Evolutionary conservation across 2,888 invertebrate genomes (phyloP).

Genomic region (Ochropleura leucogaster): DNA sequence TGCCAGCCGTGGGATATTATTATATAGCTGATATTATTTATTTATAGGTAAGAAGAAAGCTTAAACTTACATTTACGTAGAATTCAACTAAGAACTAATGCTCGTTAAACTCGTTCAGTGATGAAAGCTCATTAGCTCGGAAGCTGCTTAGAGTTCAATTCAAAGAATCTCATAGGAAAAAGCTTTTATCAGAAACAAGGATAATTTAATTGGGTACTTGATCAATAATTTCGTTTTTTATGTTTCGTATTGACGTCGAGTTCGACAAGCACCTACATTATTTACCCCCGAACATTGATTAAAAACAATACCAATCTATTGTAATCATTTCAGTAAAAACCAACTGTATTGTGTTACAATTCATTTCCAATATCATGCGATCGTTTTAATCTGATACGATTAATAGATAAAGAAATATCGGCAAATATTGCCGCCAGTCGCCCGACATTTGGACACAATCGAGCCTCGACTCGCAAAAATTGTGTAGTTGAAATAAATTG

Average conservation of each 20-base stretch:
- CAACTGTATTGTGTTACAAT: constrained; percentile 45
- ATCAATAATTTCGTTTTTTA: not conserved
- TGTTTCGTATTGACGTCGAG: not conserved
- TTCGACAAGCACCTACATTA: constrained; percentile 9
- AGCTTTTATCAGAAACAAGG: not conserved
- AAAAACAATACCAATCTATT: constrained; percentile 37
- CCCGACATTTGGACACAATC: constrained; percentile 54
- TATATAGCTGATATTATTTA: too few relatives aligned
- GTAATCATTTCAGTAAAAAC: constrained; percentile 31
- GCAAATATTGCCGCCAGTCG: constrained; percentile 48
- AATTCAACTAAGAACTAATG: not conserved
- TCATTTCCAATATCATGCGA: constrained; percentile 39
- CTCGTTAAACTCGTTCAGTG: constrained; percentile 13
- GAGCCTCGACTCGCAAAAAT: constrained; percentile 38
- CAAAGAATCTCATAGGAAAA: constrained; percentile 4
- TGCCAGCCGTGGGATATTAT: too few relatives aligned
- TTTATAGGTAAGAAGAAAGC: not conserved
- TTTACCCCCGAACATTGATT: constrained; percentile 31
- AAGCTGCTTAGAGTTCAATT: constrained; percentile 8
- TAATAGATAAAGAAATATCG: constrained; percentile 61
- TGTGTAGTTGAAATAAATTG: constrained; percentile 45
- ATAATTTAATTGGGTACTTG: not conserved
- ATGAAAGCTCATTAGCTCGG: constrained; percentile 22
- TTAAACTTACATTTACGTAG: not conserved
- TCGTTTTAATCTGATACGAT: constrained; percentile 59